Evolutionary conservation across 37 sponge, comb jelly and placozoan species (phyloP).

Genomic region (Theonella swinhoei): DNA sequence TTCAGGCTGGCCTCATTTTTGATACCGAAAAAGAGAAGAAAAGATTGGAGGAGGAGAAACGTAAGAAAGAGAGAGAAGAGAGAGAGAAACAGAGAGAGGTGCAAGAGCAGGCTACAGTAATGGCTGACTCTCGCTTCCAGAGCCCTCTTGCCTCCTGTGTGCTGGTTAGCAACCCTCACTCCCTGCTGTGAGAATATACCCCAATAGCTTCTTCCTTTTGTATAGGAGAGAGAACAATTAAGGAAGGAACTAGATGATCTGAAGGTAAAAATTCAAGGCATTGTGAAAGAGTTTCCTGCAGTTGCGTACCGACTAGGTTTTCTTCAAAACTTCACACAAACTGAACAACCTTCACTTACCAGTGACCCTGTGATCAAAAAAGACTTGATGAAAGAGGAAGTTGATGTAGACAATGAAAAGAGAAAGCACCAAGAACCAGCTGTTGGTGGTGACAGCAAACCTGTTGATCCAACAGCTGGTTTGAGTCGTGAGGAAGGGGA

Average conservation of each 20-base stretch:
- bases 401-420: background rate
- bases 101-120: background rate
- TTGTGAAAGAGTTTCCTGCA: background rate
- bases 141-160: background rate
- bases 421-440: background rate
- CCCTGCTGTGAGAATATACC: background rate
- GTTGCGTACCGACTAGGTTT: background rate
- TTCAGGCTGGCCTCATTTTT: constrained; percentile 34
- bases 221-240: background rate
- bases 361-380: background rate
- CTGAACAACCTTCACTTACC: background rate
- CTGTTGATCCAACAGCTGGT: no score
- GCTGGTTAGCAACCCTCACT: background rate
- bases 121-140: background rate
- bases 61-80: background rate
- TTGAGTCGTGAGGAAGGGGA: background rate
- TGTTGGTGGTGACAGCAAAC: background rate
- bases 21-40: background rate
- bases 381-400: background rate
- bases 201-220: no score
- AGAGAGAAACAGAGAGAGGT: constrained; percentile 1
- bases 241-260: background rate
- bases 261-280: background rate
- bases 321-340: background rate
- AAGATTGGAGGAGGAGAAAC: background rate